Percentiles rank a stretch among this genome's conserved stretches.
Evolutionary conservation across 2,113 vertebrate genomes (phyloP).

Genomic region (Nipponia nippon): DNA sequence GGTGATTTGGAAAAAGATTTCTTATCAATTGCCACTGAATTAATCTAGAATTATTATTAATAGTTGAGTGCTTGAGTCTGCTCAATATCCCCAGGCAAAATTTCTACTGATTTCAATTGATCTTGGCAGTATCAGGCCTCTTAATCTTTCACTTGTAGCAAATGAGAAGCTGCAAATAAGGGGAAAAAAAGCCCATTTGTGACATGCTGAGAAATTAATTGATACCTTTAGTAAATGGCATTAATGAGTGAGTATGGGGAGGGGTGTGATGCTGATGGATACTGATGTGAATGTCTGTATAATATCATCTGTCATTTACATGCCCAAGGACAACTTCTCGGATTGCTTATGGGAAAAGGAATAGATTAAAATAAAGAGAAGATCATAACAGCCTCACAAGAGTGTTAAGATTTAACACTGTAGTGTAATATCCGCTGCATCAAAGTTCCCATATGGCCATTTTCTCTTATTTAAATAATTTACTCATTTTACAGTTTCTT

Average conservation of each 20-base stretch:
- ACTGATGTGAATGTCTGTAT: neutral
- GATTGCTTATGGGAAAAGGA: neutral
- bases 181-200: neutral
- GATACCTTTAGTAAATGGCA: neutral
- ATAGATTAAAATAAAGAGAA: neutral
- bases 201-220: neutral
- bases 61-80: neutral
- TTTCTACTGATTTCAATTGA: neutral
- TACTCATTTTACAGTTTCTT: neutral
- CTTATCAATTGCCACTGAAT: neutral
- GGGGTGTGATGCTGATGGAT: neutral
- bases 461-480: neutral
- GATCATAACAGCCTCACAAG: neutral
- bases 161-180: neutral
- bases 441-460: neutral
- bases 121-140: neutral
- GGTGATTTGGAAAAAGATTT: neutral
- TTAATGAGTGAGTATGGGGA: neutral
- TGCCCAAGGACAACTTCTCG: neutral
- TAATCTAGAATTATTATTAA: neutral
- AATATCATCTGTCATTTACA: neutral
- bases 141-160: neutral
- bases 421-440: neutral
- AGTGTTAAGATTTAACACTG: neutral
- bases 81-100: neutral